Percentiles rank a stretch among this genome's conserved stretches.
Evolutionary conservation across 2,888 invertebrate species (phyloP).

Genomic region (Asteroscopus sphinx): DNA sequence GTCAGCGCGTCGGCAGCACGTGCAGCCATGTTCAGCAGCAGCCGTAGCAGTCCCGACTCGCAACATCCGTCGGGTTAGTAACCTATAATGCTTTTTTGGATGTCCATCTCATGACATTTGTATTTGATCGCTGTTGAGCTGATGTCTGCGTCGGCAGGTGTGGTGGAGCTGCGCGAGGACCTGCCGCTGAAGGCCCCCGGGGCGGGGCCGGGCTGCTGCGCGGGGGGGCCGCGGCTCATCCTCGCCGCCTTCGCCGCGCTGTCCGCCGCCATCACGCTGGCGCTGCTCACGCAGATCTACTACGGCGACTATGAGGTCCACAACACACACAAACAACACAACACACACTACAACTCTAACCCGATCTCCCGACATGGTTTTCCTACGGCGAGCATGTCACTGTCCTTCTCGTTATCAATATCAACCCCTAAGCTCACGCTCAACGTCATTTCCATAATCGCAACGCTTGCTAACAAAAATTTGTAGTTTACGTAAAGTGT

Average conservation of each 20-base stretch:
- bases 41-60: slow-evolving; percentile 45
- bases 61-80: slow-evolving; percentile 31
- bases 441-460: too few relatives aligned
- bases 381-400: too few relatives aligned
- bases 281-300: slow-evolving; percentile 93
- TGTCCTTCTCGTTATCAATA: too few relatives aligned
- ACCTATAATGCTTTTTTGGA: background rate
- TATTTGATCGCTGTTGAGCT: too few relatives aligned
- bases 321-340: too few relatives aligned
- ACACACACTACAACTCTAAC: too few relatives aligned
- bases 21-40: slow-evolving; percentile 34
- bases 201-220: slow-evolving; percentile 61
- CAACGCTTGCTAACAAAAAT: too few relatives aligned
- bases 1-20: background rate
- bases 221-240: slow-evolving; percentile 91
- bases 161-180: slow-evolving; percentile 89
- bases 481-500: too few relatives aligned
- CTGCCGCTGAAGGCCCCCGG: slow-evolving; percentile 85
- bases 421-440: too few relatives aligned
- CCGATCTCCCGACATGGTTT: too few relatives aligned
- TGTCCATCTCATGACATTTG: too few relatives aligned
- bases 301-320: slow-evolving; percentile 94
- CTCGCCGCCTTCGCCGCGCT: slow-evolving; percentile 91
- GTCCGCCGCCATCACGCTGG: slow-evolving; percentile 92
- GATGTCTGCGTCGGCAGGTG: slow-evolving; percentile 59